Evolutionary conservation across 1,140 invertebrate genomes (phyloP), one percentile per base, ranked within the genome.

Genomic region (Camponotus pennsylvanicus): DNA sequence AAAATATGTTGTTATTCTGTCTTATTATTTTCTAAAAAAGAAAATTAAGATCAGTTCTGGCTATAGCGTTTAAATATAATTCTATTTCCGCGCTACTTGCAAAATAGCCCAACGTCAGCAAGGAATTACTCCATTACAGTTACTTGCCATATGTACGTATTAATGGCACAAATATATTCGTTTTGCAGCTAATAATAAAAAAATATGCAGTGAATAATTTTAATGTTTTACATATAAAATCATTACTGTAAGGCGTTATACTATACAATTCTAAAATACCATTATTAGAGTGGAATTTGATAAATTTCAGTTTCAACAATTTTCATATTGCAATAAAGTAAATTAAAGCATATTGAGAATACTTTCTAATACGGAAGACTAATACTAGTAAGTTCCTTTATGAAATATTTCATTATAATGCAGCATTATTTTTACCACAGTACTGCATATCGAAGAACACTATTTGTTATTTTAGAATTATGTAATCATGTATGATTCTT

Each of bases 1-100:
- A 93, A 93, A 93, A 93, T 93, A 93, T 92, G 91, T 92, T 87
- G 70, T 89, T 88, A 92, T 91, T 92, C 87, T 90, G 91, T 92
- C 92, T 86, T 83, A 91, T 88, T 92, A 90, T 84, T 86, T 86
- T 85, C 87, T 85, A 90, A 91, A 92, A 61, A 88, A 92, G 85
- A 85, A 83, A 90, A 71, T 40, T 86, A 89, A 88, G 61, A 69
- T 89, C 85, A 85, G 71, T 92, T 91, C 86, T 88, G 87, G 80
- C 77, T 92, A 85, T 87, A 92, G 82, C 15, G 57, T 80, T 87
- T 89, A 87, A 91, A 83, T 91, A 88, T 86, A 83, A 73, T 75
- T 91, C 86, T 91, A 89, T 88, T 88, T 86, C 42, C 13, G 71
- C 61, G 77, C 77, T 90, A 88, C 73, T 84, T 88, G 79, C 80